These are phyloP conservation scores for Larimichthys polyactis DNA, from an alignment of 2,113 vertebrate species.

Conservation along the genomic window DNA sequence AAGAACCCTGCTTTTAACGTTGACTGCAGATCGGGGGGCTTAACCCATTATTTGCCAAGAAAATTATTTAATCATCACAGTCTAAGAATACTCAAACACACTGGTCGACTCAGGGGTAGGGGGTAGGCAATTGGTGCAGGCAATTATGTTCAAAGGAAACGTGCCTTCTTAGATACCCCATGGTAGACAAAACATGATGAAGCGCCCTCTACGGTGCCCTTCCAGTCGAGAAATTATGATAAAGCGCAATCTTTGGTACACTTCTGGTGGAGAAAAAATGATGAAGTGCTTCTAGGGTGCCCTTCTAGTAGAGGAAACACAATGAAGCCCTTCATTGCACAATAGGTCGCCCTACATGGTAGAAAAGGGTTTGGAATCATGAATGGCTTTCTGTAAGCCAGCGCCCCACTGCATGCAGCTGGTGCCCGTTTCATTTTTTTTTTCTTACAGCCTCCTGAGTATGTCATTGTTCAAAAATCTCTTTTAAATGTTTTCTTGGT, in stretches of 20 bases:
- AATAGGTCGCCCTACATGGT: not conserved
- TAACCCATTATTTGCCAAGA: slow-evolving; percentile 11
- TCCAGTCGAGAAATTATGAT: not conserved
- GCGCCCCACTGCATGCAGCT: too few species aligned
- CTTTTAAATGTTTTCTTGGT: not conserved
- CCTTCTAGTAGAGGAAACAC: not conserved
- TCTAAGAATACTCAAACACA: not conserved
- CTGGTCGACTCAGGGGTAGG: not conserved
- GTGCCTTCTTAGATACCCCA: not conserved
- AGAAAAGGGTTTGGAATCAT: not conserved
- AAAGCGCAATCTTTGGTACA: not conserved
- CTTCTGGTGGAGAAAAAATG: not conserved
- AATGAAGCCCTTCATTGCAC: not conserved
- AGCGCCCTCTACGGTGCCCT: not conserved
- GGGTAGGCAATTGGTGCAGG: not conserved
- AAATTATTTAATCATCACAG: slow-evolving; percentile 3
- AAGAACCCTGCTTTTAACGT: slow-evolving; percentile 11
- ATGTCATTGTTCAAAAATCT: not conserved
- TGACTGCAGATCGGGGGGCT: not conserved
- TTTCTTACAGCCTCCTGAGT: too few species aligned
- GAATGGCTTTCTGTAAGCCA: not conserved
- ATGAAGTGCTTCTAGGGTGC: not conserved
- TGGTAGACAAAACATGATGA: not conserved
- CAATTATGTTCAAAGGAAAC: not conserved
- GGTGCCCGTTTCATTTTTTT: too few species aligned